Conservation (phyloP, 2,113 vertebrate species). For the Pteropus alecto region DNA sequence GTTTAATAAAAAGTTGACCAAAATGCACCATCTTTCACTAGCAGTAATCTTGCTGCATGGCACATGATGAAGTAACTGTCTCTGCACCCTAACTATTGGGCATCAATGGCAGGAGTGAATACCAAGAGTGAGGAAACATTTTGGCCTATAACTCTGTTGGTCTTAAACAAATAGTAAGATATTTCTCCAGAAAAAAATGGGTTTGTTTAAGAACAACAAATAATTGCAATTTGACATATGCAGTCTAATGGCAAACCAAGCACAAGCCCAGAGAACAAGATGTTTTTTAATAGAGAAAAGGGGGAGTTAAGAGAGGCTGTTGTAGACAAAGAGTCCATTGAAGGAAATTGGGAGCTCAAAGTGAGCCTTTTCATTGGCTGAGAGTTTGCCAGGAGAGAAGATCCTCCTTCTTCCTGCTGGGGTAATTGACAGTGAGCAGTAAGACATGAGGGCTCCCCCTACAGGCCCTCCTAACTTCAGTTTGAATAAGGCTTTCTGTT, state of each 20-base stretch:
- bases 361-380: background rate
- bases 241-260: background rate
- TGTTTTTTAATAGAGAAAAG: background rate
- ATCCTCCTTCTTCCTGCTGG: background rate
- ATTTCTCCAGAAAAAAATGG: background rate
- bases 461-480: background rate
- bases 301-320: background rate
- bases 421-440: too few species aligned
- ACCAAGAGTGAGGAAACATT: background rate
- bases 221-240: background rate
- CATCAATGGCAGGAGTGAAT: background rate
- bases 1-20: background rate
- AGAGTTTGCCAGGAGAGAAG: background rate
- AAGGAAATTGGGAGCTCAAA: background rate
- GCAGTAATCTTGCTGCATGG: background rate
- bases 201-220: background rate
- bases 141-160: background rate
- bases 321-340: background rate
- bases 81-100: background rate
- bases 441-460: background rate
- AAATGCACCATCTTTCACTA: background rate
- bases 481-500: background rate
- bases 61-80: background rate
- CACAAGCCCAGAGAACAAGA: background rate
- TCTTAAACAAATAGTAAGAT: background rate